Evolutionary conservation across 1,140 invertebrate species (phyloP), one percentile per base, ranked within the genome.

Genomic region (Thaumatotibia leucotreta): DNA sequence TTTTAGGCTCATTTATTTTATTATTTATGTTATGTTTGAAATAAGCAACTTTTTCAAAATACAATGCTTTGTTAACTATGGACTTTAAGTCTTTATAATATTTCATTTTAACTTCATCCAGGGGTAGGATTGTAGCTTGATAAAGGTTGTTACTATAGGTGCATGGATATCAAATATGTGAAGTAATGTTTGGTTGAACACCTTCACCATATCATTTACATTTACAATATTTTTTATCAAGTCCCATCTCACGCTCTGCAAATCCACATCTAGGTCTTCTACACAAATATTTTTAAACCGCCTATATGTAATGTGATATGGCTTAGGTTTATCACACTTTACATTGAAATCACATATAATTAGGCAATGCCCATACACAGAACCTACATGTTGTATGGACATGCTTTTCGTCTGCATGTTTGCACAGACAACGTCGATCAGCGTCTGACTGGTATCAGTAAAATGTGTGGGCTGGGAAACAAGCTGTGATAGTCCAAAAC

Each of bases 351-450:
- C 49, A n/a, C 64, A 45, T 1, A 52, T n/a, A 14, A 66, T 1
- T n/a, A 70, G 22, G 10, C 61, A 65, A 39, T 70, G 68, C 0
- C 61, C 64, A n/a, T 50, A 14, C 8, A 70, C n/a, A 3, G 39
- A 1, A n/a, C 63, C 54, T 5, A 66, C 32, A 11, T 33, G 14
- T 22, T 63, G 58, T 0, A 63, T 17, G 8, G 23, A 10, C 1
- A 54, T 50, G 3, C 27, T 54, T 29, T 32, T 58, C 1, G 32
- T 4, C 0, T n/a, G 22, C 23, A 64, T 11, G 50, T 72, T 45
- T 5, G 70, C 52, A 29, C 71, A 73, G 0, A 73, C 20, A 3
- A 73, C 50, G 50, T 69, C 71, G 4, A 73, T 69, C 0, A 69
- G 49, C 9, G 65, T 62, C 11, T 67, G 4, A 27, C 62, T 58